phyloP scores from a whole-genome alignment of 1,140 invertebrate species.

The Caenorhabditis remanei region DNA sequence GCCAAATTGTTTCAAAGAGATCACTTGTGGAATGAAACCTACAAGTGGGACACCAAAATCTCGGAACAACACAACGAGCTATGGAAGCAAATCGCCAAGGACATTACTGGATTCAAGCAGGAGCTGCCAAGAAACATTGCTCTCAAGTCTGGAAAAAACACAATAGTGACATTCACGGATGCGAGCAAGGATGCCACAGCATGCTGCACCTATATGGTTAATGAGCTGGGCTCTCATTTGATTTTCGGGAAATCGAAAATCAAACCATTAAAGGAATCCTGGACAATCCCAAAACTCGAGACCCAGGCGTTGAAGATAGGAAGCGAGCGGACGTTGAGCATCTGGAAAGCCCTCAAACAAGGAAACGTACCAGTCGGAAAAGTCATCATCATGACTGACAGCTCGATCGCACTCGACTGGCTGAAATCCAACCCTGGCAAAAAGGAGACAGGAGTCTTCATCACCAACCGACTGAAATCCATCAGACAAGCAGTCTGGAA shows the following conservation, averaged over 20 bases:
- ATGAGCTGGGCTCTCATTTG: not conserved
- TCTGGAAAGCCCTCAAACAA: not conserved
- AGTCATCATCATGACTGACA: not conserved
- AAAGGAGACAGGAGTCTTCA: not conserved
- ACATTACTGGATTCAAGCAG: not conserved
- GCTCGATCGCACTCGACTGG: not conserved
- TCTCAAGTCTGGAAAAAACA: not conserved
- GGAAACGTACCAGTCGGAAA: not conserved
- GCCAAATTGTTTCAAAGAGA: slow-evolving; percentile 57
- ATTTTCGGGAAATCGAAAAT: not conserved
- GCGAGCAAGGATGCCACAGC: not conserved
- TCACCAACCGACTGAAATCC: not conserved
- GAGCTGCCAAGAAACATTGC: not conserved
- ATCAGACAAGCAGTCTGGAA: not conserved
- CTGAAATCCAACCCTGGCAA: not conserved
- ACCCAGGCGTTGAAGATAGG: not conserved
- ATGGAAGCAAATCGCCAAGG: slow-evolving; percentile 27
- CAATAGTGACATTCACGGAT: not conserved
- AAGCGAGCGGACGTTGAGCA: not conserved
- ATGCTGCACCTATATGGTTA: not conserved
- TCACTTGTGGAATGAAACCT: slow-evolving; percentile 51
- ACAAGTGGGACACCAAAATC: slow-evolving; percentile 58
- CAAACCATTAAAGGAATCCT: slow-evolving; percentile 29
- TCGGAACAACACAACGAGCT: not conserved
- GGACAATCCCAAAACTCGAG: slow-evolving; percentile 54